A percentile compares a stretch with the other conserved stretches of the same genome.
Conservation (phyloP, 2,888 invertebrate species). For the Venusia cambrica region DNA sequence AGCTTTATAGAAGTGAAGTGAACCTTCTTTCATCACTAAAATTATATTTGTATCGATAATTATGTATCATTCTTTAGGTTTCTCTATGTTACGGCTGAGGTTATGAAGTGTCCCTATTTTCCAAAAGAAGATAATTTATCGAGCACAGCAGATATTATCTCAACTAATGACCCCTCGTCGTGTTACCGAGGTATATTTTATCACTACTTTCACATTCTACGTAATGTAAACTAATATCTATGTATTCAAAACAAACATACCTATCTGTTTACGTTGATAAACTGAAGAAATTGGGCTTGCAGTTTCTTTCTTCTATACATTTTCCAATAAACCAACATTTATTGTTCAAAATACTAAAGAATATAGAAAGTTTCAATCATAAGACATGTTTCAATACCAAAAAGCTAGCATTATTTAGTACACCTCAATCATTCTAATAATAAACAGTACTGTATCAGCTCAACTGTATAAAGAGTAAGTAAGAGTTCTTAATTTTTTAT, state of each 20-base stretch:
- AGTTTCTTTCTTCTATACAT: too few species aligned
- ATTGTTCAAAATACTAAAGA: too few species aligned
- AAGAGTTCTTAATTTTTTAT: too few species aligned
- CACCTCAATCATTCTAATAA: too few species aligned
- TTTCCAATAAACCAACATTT: too few species aligned
- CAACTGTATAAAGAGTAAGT: too few species aligned
- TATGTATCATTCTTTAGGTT: conserved; percentile 62
- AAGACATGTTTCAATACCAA: too few species aligned
- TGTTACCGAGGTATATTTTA: conserved; percentile 62
- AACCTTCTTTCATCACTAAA: conserved; percentile 36
- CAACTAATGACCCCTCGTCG: conserved; percentile 70
- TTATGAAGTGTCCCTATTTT: conserved; percentile 74
- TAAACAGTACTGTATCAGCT: too few species aligned
- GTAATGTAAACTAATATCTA: conserved; percentile 29
- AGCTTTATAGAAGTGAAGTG: conserved; percentile 48
- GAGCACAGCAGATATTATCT: conserved; percentile 58
- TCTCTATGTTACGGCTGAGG: conserved; percentile 66
- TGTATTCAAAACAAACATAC: conserved; percentile 60
- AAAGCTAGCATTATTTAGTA: too few species aligned
- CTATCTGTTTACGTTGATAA: conserved; percentile 66
- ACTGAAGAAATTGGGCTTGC: conserved; percentile 13
- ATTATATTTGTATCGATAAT: conserved; percentile 41
- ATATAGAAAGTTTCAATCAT: too few species aligned
- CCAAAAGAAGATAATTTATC: conserved; percentile 64
- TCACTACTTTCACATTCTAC: conserved; percentile 36